Evolutionary conservation across 2,113 vertebrate genomes (phyloP).

Genomic region (Cyprinodon brontotheroides): DNA sequence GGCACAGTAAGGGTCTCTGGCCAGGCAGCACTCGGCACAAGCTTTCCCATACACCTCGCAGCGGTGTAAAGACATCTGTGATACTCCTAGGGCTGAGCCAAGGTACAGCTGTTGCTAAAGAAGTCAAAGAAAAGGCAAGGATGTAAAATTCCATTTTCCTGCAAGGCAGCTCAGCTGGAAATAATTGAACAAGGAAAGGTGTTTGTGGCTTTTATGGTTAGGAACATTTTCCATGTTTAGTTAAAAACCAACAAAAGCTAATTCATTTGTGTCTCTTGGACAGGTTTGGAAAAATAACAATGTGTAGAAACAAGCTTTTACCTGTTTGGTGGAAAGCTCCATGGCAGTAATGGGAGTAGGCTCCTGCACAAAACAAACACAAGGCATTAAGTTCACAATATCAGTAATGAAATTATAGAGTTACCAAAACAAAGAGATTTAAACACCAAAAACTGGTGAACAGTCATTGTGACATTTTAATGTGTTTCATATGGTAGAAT

Average conservation of each 20-base stretch:
- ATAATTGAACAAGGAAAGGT: background rate
- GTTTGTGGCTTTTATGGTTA: slow-evolving; percentile 33
- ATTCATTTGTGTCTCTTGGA: background rate
- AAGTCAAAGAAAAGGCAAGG: slow-evolving; percentile 41
- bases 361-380: slow-evolving; percentile 81
- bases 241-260: slow-evolving; percentile 10
- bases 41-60: slow-evolving; percentile 96
- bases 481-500: background rate
- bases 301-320: slow-evolving; percentile 58
- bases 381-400: slow-evolving; percentile 13
- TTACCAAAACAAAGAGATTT: slow-evolving; percentile 1
- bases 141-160: slow-evolving; percentile 31
- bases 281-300: slow-evolving; percentile 12
- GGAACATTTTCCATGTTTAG: slow-evolving; percentile 27
- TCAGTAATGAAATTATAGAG: background rate
- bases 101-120: slow-evolving; percentile 96
- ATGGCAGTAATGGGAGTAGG: slow-evolving; percentile 92
- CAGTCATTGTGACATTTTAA: background rate
- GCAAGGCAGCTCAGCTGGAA: slow-evolving; percentile 19
- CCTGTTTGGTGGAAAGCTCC: slow-evolving; percentile 98
- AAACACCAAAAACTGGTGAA: too few species aligned
- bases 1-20: slow-evolving; percentile 96
- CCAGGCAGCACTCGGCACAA: slow-evolving; percentile 97
- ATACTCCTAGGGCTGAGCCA: slow-evolving; percentile 89
- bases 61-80: slow-evolving; percentile 94